Percentiles rank a stretch among this genome's conserved stretches.
These are phyloP conservation scores for Sturmia bella DNA, from an alignment of 2,888 invertebrate genomes.

Conservation along the genomic window DNA sequence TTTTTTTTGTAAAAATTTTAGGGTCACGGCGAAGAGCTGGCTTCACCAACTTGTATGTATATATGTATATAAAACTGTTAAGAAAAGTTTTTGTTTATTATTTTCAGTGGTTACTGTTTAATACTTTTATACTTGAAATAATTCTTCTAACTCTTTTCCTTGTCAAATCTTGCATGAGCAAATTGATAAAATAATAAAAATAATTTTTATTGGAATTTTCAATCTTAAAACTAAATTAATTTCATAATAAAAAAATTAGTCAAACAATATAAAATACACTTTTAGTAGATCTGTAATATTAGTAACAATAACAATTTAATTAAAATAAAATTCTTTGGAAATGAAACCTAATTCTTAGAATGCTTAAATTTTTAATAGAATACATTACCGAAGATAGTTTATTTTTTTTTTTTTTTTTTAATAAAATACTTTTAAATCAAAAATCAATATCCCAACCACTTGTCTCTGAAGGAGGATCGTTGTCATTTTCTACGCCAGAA, in stretches of 20 bases:
- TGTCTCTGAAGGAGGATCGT: constrained; percentile 91
- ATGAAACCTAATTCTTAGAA: background rate
- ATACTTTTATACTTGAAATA: no score
- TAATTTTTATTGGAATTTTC: constrained; percentile 4
- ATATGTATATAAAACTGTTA: no score
- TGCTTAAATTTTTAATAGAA: background rate
- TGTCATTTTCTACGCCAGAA: constrained; percentile 90
- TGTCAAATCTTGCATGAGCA: background rate
- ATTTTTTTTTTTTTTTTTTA: constrained; percentile 11
- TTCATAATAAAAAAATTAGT: constrained; percentile 8
- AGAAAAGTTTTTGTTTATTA: background rate
- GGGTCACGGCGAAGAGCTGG: no score
- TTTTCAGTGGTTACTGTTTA: background rate
- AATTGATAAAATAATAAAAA: constrained; percentile 11
- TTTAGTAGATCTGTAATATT: constrained; percentile 1
- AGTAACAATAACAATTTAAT: constrained; percentile 24
- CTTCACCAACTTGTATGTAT: no score
- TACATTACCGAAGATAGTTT: background rate
- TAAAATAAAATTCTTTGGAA: constrained; percentile 35
- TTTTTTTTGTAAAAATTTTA: no score
- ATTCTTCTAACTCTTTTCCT: background rate
- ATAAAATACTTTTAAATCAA: constrained; percentile 79
- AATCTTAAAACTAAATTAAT: constrained; percentile 17
- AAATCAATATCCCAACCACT: constrained; percentile 96
- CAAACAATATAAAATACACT: constrained; percentile 16